Evolutionary conservation across 2,113 vertebrate species (phyloP).

Genomic region (Cyanistes caeruleus): DNA sequence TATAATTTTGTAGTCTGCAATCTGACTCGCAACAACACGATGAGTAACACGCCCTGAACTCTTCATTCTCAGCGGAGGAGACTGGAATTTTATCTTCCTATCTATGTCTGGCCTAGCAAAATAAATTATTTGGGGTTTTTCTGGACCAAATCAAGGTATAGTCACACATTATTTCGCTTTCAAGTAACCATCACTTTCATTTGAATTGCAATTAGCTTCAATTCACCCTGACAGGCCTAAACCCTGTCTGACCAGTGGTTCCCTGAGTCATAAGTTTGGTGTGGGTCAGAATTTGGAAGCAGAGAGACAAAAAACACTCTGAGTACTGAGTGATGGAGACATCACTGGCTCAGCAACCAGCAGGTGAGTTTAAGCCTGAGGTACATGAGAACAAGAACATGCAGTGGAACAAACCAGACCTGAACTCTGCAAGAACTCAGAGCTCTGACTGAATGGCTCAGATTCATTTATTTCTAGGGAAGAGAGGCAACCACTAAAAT

Average conservation of each 20-base stretch:
- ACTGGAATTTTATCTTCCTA: slow-evolving; percentile 16
- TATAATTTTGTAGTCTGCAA: background rate
- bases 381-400: fast-evolving
- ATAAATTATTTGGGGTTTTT: background rate
- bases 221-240: background rate
- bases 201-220: slow-evolving; percentile 7
- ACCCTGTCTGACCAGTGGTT: slow-evolving; percentile 29
- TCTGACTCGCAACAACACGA: background rate
- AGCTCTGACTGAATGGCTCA: background rate
- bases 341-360: background rate
- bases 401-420: background rate
- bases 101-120: background rate
- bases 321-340: background rate
- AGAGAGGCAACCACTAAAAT: slow-evolving; percentile 27
- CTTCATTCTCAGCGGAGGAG: background rate
- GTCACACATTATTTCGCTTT: background rate
- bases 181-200: slow-evolving; percentile 29
- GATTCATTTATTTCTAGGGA: slow-evolving; percentile 2
- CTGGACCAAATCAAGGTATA: background rate
- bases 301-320: background rate
- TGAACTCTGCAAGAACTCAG: background rate
- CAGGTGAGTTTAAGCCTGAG: background rate
- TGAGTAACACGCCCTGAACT: background rate
- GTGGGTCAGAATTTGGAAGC: background rate
- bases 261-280: background rate